Conservation (phyloP, 2,113 vertebrate genomes). For the Lycaon pictus region DNA sequence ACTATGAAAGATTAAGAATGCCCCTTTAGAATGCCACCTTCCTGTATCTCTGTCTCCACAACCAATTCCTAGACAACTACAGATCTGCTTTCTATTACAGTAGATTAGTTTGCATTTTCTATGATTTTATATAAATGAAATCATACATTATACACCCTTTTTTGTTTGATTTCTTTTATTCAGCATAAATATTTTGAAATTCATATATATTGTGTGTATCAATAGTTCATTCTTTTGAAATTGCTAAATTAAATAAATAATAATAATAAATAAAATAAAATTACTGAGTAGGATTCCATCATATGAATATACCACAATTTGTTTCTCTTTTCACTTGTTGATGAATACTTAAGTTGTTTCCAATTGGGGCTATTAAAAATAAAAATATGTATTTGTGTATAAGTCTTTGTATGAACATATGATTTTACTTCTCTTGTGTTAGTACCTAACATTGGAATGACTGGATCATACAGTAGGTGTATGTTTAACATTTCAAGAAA, state of each 20-base stretch:
- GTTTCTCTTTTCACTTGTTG: neutral
- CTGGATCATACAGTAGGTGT: neutral
- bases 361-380: neutral
- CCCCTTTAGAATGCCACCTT: neutral
- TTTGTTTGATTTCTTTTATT: conserved; percentile 14
- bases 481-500: conserved; percentile 4
- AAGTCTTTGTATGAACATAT: neutral
- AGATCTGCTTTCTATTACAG: neutral
- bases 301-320: neutral
- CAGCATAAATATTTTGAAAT: conserved; percentile 8
- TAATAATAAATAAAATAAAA: neutral
- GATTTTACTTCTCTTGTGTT: neutral
- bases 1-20: neutral
- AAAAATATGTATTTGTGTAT: neutral
- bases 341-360: neutral
- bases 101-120: conserved; percentile 3
- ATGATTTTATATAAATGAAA: neutral
- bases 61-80: neutral
- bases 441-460: neutral
- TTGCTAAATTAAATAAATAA: neutral
- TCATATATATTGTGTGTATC: neutral
- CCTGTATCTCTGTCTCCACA: neutral
- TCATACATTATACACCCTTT: neutral
- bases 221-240: conserved; percentile 8
- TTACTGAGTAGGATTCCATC: neutral